Evolutionary conservation across 2,888 invertebrate species (phyloP), one percentile per base, ranked within the genome.

Genomic region (Palloptera scutellata): DNA sequence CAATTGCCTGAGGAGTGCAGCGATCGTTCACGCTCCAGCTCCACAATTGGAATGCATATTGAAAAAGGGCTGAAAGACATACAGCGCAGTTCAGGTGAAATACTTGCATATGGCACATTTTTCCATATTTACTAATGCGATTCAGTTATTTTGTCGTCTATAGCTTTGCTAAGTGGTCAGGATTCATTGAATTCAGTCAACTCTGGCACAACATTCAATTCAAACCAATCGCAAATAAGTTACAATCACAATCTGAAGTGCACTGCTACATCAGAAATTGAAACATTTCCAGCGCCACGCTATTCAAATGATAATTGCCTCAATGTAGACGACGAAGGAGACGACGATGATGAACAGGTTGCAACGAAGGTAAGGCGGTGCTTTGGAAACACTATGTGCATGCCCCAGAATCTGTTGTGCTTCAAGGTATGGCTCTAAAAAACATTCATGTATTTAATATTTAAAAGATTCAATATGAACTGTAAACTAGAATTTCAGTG

Each of bases 341-440:
- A 77, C 76, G 78, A 68, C 42, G 69, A 77, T 76, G 79, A 80
- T 66, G 69, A 74, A 64, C 70, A 72, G 71, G 77, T 76, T 72
- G 75, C 80, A 76, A 79, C 87, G 85, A 89, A 89, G 90, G 89
- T 89, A 89, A 89, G 89, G 86, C 84, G 86, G 85, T 87, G 88
- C 87, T 87, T 88, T 87, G 87, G 88, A 86, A 88, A 90, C 88
- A 90, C 91, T 87, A 90, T 91, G 89, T 92, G 92, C 92, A 92
- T 92, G 92, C 91, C 91, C 87, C 88, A 86, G 86, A 89, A 91
- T 89, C 91, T 92, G 88, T 91, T 92, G 88, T 92, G 92, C 91
- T 91, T 92, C 89, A 91, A 92, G 92, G 92, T 92, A 91, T 86
- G 88, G 87, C 87, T 87, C 79, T 77, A 79, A 75, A n/a, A 77